Evolutionary conservation across 2,797 vertebrate genomes (phyloP).

Genomic region (Tokudaia muenninki): DNA sequence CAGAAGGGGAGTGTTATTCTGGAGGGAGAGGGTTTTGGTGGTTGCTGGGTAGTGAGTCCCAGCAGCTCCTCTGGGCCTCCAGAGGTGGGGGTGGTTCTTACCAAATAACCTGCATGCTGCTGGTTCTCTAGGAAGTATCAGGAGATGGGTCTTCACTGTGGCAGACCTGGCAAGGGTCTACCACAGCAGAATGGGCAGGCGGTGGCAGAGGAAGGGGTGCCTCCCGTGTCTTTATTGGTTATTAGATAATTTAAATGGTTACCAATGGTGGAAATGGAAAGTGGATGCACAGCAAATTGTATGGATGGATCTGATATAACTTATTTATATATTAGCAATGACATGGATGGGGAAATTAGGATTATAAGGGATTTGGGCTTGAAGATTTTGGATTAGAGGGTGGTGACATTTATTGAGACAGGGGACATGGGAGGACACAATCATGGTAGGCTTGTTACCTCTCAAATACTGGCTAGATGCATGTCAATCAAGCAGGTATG

Average conservation of each 20-base stretch:
- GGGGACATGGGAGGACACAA: not conserved
- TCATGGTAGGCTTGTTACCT: constrained; percentile 5
- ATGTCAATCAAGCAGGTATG: not conserved
- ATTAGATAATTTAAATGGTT: not conserved
- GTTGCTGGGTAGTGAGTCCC: too few relatives aligned
- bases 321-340: not conserved
- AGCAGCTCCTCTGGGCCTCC: too few relatives aligned
- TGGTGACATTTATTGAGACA: not conserved
- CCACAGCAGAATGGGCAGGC: too few relatives aligned
- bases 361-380: not conserved
- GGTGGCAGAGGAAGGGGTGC: too few relatives aligned
- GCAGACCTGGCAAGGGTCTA: too few relatives aligned
- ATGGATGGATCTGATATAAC: not conserved
- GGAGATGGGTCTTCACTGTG: too few relatives aligned
- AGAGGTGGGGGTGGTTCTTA: too few relatives aligned
- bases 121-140: too few relatives aligned
- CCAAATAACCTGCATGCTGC: too few relatives aligned
- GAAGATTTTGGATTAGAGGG: not conserved
- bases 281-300: not conserved
- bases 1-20: too few relatives aligned
- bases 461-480: not conserved
- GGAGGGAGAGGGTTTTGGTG: too few relatives aligned
- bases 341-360: not conserved
- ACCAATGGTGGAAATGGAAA: not conserved
- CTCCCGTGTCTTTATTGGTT: not conserved